Conservation (phyloP, 2,113 vertebrate genomes). For the Ivindomyrus marchei region DNA sequence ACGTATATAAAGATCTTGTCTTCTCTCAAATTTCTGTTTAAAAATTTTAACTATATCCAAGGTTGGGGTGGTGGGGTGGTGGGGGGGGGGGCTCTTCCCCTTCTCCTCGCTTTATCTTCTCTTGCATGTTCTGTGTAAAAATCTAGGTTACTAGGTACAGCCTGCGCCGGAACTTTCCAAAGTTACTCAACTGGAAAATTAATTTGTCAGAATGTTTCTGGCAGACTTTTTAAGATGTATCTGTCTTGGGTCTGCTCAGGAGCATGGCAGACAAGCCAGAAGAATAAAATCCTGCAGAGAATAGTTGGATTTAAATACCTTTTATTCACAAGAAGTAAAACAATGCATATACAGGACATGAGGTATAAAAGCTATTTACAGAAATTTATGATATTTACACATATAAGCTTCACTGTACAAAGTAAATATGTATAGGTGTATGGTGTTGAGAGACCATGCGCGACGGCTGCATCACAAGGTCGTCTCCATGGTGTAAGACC, state of each 20-base stretch:
- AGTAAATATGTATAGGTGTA: background rate
- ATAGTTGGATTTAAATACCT: background rate
- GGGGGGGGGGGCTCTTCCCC: background rate
- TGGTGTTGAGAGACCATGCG: slow-evolving; percentile 44
- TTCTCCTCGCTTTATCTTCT: background rate
- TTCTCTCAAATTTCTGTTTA: background rate
- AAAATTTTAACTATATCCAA: background rate
- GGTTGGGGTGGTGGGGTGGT: background rate
- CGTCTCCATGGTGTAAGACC: slow-evolving; percentile 59
- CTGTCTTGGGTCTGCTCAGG: background rate
- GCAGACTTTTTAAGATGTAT: background rate
- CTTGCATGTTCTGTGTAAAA: background rate
- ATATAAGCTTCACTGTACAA: background rate
- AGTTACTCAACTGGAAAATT: background rate
- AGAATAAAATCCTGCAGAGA: background rate
- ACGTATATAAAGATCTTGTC: background rate
- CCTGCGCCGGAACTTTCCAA: background rate
- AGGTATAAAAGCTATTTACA: slow-evolving; percentile 11
- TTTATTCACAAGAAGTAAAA: background rate
- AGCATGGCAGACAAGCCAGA: background rate
- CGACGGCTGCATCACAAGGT: slow-evolving; percentile 48
- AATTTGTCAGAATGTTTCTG: background rate
- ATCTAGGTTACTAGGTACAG: background rate
- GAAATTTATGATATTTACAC: background rate
- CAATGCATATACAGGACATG: background rate